Evolutionary conservation across 1,140 invertebrate species (phyloP), one percentile per base, ranked within the genome.

Genomic region (Episyrphus balteatus): DNA sequence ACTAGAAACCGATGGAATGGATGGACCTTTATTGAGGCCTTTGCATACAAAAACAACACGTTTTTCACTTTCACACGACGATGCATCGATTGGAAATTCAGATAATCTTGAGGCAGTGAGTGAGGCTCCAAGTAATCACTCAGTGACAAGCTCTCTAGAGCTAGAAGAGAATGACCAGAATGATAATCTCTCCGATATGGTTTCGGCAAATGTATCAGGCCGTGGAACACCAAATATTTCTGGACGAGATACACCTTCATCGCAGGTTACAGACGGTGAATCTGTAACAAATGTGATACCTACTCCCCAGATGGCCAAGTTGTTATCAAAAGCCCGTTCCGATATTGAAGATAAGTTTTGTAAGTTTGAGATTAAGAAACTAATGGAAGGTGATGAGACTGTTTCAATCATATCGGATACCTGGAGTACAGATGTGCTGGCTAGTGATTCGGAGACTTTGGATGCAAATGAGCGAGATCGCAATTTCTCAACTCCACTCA

Each of bases 281-380:
- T 80, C 81, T 48, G 37, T 70, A 49, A 70, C 53, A 62, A 49
- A 47, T 51, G 52, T 59, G 21, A 66, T 72, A 63, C 58, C 61
- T 47, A 69, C 70, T 51, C 73, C 71, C 32, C 58, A 59, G 71
- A 74, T 70, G 55, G 74, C 74, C 1, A 77, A 77, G 51, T 56
- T 76, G 3, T 58, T 78, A n/a, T 90, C 92, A 57, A 84, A 88
- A 65, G 83, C 81, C 19, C 75, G 85, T 8, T 88, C 86, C 48
- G 94, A 98, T 62, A 92, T 99, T 47, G 93, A 97, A 57, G 95
- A 98, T 51, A 94, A 97, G 69, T 99, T 99, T 78, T 95, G 94
- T 59, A 96, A 96, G 72, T 99, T 99, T 72, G 93, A 95, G 62
- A 92, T 98, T 31, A 92, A 88, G 68, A 88, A 88, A 59, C 70